Evolutionary conservation across 2,797 vertebrate species (phyloP), one percentile per base, ranked within the genome.

Genomic region (Macropodus opercularis): DNA sequence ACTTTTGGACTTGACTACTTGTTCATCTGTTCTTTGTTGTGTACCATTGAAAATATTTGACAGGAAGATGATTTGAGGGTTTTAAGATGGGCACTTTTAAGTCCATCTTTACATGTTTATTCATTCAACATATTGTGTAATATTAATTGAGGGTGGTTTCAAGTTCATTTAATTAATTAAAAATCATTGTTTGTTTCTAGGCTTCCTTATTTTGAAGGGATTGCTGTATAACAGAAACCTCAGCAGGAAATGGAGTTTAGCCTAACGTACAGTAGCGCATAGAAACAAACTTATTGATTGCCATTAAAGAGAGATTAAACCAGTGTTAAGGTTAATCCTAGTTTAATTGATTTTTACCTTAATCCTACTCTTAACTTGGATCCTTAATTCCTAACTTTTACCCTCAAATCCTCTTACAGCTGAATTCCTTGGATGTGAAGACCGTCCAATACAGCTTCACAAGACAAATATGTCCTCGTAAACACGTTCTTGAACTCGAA

Each of bases 381-480:
- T 32, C 31, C 21, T 9, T 26, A 18, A 41, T 53, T 46, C 8
- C 24, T 38, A 17, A 38, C 35, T 38, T 3, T n/a, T 14, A 35
- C 14, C 8, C 35, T 9, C 15, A 15, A 35, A 35, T 7, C 34
- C 34, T 35, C 34, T 35, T 35, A 35, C 18, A 58, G 69, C 63
- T n/a, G 32, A 39, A 43, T 19, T 13, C 8, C 2, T 29, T n/a
- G n/a, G n/a, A n/a, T n/a, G 31, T 29, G 5, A 32, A 40, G 5
- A 1, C 40, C 24, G n/a, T 36, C 7, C 9, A 40, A 41, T 24
- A 42, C 22, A 0, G 44, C 15, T 35, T 53, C 21, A 52, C 18
- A 12, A 5, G 19, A 50, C 10, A 61, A 58, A 66, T 52, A 31
- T 14, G 10, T 57, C 35, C n/a, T 32, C 2, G 42, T 35, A 32